Evolutionary conservation across 2,113 vertebrate genomes (phyloP).

Genomic region (Actenoides hombroni): DNA sequence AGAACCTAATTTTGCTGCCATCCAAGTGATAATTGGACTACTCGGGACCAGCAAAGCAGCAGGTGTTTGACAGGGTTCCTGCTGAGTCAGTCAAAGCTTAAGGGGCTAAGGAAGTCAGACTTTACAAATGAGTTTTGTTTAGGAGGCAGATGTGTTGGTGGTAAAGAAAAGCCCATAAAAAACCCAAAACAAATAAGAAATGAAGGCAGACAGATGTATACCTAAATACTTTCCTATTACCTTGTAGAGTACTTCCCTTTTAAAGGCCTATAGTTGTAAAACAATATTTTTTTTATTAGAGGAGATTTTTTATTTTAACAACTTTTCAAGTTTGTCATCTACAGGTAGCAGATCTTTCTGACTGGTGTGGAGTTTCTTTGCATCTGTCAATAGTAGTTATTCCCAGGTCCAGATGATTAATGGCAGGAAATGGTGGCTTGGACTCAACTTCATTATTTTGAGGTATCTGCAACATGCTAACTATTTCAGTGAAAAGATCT

Average conservation of each 20-base stretch:
- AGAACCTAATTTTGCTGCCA: constrained; percentile 19
- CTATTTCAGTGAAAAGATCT: background rate
- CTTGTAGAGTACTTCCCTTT: background rate
- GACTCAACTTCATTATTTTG: background rate
- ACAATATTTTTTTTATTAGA: background rate
- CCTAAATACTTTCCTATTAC: background rate
- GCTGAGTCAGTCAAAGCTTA: background rate
- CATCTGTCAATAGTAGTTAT: background rate
- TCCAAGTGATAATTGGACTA: constrained; percentile 34
- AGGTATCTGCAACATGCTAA: background rate
- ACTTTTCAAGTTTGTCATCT: background rate
- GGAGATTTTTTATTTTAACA: background rate
- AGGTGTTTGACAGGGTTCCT: constrained; percentile 15
- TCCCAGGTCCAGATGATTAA: background rate
- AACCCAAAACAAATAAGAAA: background rate
- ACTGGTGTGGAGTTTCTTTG: background rate
- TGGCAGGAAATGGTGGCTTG: background rate
- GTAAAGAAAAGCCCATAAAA: background rate
- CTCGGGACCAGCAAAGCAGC: background rate
- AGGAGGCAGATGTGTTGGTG: background rate
- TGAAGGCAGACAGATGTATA: background rate
- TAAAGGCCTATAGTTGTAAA: background rate
- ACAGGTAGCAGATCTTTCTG: background rate
- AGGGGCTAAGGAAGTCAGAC: background rate
- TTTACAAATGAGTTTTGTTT: background rate